Evolutionary conservation across 2,888 invertebrate species (phyloP), one percentile per base, ranked within the genome.

Genomic region (Lepidochrysops patricia): DNA sequence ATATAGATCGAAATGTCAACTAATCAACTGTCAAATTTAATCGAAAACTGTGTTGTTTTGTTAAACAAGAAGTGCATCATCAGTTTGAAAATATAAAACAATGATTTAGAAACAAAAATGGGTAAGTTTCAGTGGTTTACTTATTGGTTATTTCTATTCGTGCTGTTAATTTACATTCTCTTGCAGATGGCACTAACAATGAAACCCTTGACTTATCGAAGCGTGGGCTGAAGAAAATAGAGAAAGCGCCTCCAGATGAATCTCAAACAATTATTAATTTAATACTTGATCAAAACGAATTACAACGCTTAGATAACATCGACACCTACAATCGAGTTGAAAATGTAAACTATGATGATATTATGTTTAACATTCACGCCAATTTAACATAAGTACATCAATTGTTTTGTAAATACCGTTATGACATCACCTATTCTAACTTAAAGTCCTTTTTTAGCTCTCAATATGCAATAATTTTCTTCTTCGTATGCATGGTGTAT

Each of bases 381-480:
- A 57, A 57, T 37, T 13, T 57, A 48, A 57, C 43, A 43, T 7
- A 60, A 29, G 15, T 29, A 29, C 48, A 19, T 27, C 12, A 57
- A 43, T 43, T 43, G 23, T 43, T 43, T 43, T 43, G 43, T 43
- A 23, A 23, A 43, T 43, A 43, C 43, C 43, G 43, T 43, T 43
- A 43, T 23, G 4, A 19, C 9, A 23, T 43, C 7, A 43, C 19
- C 4, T 12, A 12, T 23, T 43, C 19, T 43, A 43, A 19, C 9
- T 15, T 19, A 7, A 19, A 9, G 9, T 43, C 23, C 56, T 66
- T 67, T 75, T 90, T 88, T 81, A 97, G 97, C 85, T 97, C 57
- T 96, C 97, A 61, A 92, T 95, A 74, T 93, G 94, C 74, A 93
- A 95, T 76, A 98, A 98, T 82, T 94, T 95, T 74, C 82, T 97